phyloP scores from a whole-genome alignment of 1,140 invertebrate genomes.

The Procambarus clarkii region DNA sequence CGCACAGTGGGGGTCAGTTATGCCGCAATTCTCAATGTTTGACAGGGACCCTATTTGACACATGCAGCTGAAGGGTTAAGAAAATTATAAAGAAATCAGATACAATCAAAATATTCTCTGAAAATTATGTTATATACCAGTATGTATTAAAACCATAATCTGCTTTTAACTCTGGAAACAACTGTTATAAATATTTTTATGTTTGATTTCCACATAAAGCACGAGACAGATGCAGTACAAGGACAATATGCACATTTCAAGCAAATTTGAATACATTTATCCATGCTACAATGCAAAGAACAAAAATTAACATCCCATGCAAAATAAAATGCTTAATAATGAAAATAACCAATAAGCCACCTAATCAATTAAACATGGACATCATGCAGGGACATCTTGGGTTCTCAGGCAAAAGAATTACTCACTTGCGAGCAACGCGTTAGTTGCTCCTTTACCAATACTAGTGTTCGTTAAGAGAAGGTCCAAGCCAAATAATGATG shows the following conservation, averaged over 20 bases:
- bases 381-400: constrained; percentile 27
- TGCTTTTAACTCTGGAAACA: not conserved
- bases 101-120: not conserved
- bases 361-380: constrained; percentile 11
- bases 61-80: too few species aligned
- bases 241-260: not conserved
- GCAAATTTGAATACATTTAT: not conserved
- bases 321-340: not conserved
- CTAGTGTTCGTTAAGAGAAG: constrained; percentile 64
- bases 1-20: too few species aligned
- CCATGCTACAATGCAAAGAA: not conserved
- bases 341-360: not conserved
- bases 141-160: not conserved
- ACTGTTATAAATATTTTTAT: not conserved
- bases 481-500: constrained; percentile 67
- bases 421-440: constrained; percentile 66
- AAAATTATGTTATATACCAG: not conserved
- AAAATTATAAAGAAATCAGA: too few species aligned
- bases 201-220: not conserved
- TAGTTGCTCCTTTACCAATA: constrained; percentile 68
- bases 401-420: constrained; percentile 23
- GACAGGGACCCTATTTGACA: too few species aligned
- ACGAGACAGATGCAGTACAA: not conserved
- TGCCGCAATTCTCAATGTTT: too few species aligned
- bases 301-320: not conserved